phyloP scores from a whole-genome alignment of 2,113 vertebrate genomes.

The Dryoscopus gambensis region DNA sequence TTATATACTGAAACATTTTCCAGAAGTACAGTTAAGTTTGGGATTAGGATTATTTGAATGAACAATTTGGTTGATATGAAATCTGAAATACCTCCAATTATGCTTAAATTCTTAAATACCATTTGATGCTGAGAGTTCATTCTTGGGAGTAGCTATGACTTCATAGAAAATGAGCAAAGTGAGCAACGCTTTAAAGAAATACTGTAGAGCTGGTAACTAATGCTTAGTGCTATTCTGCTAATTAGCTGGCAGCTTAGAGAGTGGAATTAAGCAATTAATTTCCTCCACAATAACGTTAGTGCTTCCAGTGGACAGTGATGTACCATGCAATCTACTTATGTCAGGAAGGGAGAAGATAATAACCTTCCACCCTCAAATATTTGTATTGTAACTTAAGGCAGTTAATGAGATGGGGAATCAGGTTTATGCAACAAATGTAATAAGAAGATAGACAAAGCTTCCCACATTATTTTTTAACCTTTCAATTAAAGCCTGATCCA shows the following conservation, averaged over 20 bases:
- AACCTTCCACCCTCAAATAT: background rate
- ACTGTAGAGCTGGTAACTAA: background rate
- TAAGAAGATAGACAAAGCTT: background rate
- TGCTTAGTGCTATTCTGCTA: background rate
- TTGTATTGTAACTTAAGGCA: background rate
- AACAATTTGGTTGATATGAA: background rate
- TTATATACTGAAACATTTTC: background rate
- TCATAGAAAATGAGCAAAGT: background rate
- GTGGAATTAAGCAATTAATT: conserved; percentile 30
- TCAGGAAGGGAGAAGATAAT: background rate
- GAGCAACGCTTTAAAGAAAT: background rate
- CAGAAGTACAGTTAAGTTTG: background rate
- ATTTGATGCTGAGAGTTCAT: background rate
- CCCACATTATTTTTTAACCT: background rate
- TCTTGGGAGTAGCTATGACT: background rate
- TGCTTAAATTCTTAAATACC: background rate
- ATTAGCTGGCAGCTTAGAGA: background rate
- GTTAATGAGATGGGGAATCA: background rate
- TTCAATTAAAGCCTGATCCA: background rate
- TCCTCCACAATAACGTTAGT: background rate
- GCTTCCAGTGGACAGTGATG: background rate
- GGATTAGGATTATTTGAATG: background rate
- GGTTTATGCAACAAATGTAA: background rate
- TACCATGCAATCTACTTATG: background rate
- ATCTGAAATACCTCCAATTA: background rate